Evolutionary conservation across 2,113 vertebrate species (phyloP), one percentile per base, ranked within the genome.

Genomic region (Neogale vison): DNA sequence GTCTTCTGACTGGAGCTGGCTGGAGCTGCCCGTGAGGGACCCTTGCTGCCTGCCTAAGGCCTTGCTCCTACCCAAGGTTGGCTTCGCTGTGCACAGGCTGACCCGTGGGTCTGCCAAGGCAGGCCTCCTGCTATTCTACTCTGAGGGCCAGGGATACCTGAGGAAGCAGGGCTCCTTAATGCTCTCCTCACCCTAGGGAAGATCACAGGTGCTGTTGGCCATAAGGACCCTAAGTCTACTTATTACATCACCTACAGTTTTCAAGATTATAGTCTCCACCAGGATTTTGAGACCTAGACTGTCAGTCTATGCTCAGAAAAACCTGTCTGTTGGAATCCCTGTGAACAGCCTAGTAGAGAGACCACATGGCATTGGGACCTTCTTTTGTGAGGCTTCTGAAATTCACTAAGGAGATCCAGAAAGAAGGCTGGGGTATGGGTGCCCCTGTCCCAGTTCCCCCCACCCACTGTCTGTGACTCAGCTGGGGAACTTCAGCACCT

Each of bases 71-170:
- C 36, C 21, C 76, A 84, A 3, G 23, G 2, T 39, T 50, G 45
- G 61, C 39, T 88, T 69, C 61, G 65, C 55, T 90, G 8, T 21
- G 6, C 10, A 39, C 13, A 47, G 52, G 34, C 50, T 3, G 15
- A 1, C 36, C 20, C 79, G 34, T 3, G 23, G 9, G 1, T 4
- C 21, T 47, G 17, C 26, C 39, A n/a, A 50, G 39, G 50, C 29
- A 57, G 39, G 55, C 24, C 20, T 47, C 26, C 74, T 87, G 20
- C 74, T 47, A 14, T 36, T 13, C 67, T 63, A 2, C 17, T 4
- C 18, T 0, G 8, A 31, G 20, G 4, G 52, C n/a, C 15, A 31
- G 31, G 34, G 31, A 1, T 1, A 26, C 39, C n/a, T 47, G 63
- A 36, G 24, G 15, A 69, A 74, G 18, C 31, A 36, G 26, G 20